Conservation (phyloP, 2,888 invertebrate genomes). For the Lycia hirtaria region DNA sequence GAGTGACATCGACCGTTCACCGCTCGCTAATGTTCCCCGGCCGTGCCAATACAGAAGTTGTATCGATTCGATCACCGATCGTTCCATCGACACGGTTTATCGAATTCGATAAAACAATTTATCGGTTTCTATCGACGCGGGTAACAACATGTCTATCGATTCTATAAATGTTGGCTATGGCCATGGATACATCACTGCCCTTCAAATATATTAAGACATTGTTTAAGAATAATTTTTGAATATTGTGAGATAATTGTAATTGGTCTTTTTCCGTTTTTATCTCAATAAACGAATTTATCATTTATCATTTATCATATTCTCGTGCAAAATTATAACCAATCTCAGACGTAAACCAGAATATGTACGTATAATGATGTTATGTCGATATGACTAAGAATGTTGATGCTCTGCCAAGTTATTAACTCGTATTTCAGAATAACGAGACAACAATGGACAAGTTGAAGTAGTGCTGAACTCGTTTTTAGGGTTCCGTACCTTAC, state of each 20-base stretch:
- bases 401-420: constrained; percentile 22
- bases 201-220: no score
- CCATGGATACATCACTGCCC: constrained; percentile 26
- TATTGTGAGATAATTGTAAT: no score
- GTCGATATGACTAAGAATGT: constrained; percentile 22
- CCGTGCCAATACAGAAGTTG: constrained; percentile 30
- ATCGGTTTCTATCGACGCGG: constrained; percentile 36
- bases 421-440: constrained; percentile 19
- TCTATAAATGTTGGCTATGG: constrained; percentile 29
- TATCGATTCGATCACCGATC: constrained; percentile 28
- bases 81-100: constrained; percentile 29
- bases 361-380: constrained; percentile 13
- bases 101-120: constrained; percentile 34
- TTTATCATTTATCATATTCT: no score
- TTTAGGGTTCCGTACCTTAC: no score
- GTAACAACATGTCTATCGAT: constrained; percentile 33
- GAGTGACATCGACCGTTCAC: constrained; percentile 45
- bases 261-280: no score
- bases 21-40: constrained; percentile 41
- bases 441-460: constrained; percentile 22
- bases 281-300: no score
- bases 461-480: constrained; percentile 5
- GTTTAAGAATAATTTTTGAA: no score
- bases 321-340: constrained; percentile 20
- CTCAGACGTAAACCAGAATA: constrained; percentile 19